Evolutionary conservation across 2,888 invertebrate genomes (phyloP).

Genomic region (Lumbricus terrestris): DNA sequence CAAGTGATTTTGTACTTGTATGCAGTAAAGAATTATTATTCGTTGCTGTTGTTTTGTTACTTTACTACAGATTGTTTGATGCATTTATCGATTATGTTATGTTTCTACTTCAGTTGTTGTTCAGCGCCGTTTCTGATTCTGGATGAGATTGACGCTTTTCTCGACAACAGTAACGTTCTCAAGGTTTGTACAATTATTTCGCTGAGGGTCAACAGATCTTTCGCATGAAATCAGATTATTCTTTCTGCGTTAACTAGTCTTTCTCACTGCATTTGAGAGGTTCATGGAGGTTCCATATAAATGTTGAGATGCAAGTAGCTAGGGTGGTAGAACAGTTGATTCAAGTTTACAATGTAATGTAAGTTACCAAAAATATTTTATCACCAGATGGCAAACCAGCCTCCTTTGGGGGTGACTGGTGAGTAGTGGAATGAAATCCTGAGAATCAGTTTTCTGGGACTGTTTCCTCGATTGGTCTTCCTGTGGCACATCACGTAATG

Average conservation of each 20-base stretch:
- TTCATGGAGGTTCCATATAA: neutral
- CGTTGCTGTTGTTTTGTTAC: neutral
- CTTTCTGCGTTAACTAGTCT: neutral
- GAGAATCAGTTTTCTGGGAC: too few relatives aligned
- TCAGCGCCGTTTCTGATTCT: neutral
- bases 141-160: slow-evolving; percentile 8
- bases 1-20: neutral
- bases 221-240: too few relatives aligned
- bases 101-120: neutral
- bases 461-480: too few relatives aligned
- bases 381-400: too few relatives aligned
- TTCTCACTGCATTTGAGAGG: neutral
- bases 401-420: too few relatives aligned
- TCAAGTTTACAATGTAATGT: neutral
- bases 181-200: neutral
- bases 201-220: neutral
- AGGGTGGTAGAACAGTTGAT: neutral
- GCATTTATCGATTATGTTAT: neutral
- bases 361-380: too few relatives aligned
- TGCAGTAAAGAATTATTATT: neutral
- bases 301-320: neutral
- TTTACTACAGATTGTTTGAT: neutral
- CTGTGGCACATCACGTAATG: too few relatives aligned
- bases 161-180: neutral
- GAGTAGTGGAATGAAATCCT: too few relatives aligned